Evolutionary conservation across 1,140 invertebrate species (phyloP).

Genomic region (Pantala flavescens): DNA sequence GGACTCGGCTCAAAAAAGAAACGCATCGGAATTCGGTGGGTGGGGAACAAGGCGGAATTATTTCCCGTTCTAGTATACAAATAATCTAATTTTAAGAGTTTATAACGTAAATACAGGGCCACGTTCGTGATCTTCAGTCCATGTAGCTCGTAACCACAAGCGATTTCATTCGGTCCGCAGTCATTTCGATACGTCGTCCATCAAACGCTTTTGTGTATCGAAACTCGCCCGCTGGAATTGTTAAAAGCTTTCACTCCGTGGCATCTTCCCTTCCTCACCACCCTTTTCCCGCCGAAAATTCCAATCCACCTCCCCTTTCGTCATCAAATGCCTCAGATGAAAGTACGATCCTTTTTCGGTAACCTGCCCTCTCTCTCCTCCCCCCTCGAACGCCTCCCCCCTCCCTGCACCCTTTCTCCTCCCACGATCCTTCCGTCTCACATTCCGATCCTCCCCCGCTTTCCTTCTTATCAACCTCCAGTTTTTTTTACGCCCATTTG

Average conservation of each 20-base stretch:
- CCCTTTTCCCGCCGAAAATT: neutral
- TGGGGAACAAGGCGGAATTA: too few species aligned
- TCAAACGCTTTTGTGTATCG: too few species aligned
- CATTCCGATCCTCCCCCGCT: neutral
- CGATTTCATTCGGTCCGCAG: too few species aligned
- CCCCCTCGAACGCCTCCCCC: neutral
- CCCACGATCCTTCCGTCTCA: neutral
- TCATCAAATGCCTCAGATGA: constrained; percentile 5
- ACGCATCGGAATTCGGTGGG: too few species aligned
- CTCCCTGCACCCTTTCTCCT: neutral
- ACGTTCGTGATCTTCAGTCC: too few species aligned
- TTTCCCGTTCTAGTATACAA: too few species aligned
- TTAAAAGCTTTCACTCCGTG: neutral
- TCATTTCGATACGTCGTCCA: too few species aligned
- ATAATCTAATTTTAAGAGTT: too few species aligned
- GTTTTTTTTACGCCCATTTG: neutral
- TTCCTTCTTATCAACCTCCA: neutral
- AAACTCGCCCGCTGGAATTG: too few species aligned
- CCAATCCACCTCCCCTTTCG: neutral
- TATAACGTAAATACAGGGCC: too few species aligned
- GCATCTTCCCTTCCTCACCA: neutral
- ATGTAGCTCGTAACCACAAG: too few species aligned
- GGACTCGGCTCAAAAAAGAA: too few species aligned
- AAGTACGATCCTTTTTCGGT: neutral
- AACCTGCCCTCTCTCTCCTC: neutral